Conservation (phyloP, 2,888 invertebrate genomes). For the Drosophila ochracea region DNA sequence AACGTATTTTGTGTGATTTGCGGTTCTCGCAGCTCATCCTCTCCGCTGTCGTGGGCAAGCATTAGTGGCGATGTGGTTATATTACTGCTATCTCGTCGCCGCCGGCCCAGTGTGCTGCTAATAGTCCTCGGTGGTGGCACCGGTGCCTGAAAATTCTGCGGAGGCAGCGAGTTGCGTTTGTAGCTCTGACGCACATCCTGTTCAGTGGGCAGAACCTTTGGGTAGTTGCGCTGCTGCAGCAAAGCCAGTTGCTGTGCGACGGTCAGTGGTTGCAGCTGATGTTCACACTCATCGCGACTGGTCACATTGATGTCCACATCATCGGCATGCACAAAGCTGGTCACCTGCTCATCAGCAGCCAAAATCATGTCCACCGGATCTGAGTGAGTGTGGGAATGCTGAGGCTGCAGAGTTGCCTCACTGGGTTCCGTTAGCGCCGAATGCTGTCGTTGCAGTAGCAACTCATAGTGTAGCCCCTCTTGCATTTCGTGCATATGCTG, state of each 20-base stretch:
- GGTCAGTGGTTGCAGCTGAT: conserved; percentile 83
- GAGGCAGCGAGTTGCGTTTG: conserved; percentile 86
- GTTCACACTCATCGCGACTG: conserved; percentile 87
- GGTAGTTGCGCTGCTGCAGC: conserved; percentile 92
- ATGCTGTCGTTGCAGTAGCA: conserved; percentile 76
- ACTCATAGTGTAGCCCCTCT: conserved; percentile 83
- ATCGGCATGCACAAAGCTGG: conserved; percentile 85
- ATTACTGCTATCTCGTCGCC: conserved; percentile 84
- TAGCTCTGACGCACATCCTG: conserved; percentile 55
- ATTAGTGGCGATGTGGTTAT: conserved; percentile 85
- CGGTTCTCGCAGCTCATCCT: conserved; percentile 85
- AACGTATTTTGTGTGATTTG: conserved; percentile 86
- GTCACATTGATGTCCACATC: conserved; percentile 89
- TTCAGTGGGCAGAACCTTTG: conserved; percentile 92
- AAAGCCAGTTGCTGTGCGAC: conserved; percentile 90
- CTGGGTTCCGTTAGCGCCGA: conserved; percentile 76
- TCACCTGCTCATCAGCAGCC: conserved; percentile 85
- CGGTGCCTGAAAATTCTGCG: conserved; percentile 87
- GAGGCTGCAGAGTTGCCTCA: conserved; percentile 73
- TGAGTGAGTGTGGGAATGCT: conserved; percentile 87
- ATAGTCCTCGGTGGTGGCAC: conserved; percentile 91
- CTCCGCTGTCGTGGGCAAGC: conserved; percentile 85
- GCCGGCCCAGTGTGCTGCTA: conserved; percentile 88
- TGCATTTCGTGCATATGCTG: conserved; percentile 80
- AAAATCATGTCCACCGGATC: conserved; percentile 88